phyloP scores from a whole-genome alignment of 2,113 vertebrate genomes.

The Baryphthengus martii region DNA sequence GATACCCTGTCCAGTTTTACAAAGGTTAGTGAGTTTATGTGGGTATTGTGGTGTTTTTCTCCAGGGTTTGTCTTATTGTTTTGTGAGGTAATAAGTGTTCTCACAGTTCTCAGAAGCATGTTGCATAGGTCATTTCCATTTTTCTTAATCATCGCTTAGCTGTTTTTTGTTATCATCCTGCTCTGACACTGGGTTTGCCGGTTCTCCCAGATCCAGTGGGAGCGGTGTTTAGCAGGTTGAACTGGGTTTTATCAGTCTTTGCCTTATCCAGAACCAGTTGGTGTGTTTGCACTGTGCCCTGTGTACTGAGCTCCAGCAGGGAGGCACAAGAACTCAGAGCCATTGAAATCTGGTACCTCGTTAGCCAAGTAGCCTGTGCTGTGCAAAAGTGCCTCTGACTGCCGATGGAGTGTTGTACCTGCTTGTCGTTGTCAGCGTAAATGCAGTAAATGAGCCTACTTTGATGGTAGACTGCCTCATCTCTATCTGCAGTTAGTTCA shows the following conservation, averaged over 20 bases:
- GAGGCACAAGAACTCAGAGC: background rate
- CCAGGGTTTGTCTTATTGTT: background rate
- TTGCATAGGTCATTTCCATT: background rate
- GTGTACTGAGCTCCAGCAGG: accelerated
- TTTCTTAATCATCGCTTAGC: background rate
- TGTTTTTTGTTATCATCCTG: background rate
- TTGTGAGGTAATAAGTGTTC: background rate
- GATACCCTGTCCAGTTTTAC: background rate
- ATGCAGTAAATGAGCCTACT: accelerated
- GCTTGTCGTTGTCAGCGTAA: accelerated
- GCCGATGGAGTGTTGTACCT: background rate
- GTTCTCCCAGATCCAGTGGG: background rate
- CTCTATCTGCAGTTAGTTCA: too few species aligned
- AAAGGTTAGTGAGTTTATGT: background rate
- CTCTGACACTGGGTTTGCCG: background rate
- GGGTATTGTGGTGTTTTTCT: accelerated
- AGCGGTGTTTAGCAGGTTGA: background rate
- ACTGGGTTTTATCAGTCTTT: background rate
- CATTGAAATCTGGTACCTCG: accelerated
- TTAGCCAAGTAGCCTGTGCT: background rate
- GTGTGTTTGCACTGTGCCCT: background rate
- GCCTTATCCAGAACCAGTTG: background rate
- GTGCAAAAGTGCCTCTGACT: accelerated
- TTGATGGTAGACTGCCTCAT: too few species aligned
- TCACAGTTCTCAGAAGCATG: background rate